Conservation (phyloP, 2,888 invertebrate genomes). For the Cryptocephalus moraei region DNA sequence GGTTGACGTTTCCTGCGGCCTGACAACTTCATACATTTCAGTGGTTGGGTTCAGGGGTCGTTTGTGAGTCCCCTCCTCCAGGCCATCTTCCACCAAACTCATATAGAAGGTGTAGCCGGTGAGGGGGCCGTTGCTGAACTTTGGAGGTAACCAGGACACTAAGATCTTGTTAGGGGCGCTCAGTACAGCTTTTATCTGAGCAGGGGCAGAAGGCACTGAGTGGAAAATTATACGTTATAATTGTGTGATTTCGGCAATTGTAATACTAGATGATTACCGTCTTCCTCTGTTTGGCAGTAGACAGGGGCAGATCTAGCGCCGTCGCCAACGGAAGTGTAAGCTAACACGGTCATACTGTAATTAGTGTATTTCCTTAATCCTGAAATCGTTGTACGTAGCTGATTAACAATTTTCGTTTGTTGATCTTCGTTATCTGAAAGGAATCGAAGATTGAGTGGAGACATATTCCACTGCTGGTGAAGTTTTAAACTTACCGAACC, state of each 20-base stretch:
- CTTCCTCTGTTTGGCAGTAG: slow-evolving; percentile 82
- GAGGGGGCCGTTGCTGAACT: slow-evolving; percentile 72
- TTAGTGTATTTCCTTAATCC: slow-evolving; percentile 79
- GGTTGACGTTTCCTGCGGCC: slow-evolving; percentile 61
- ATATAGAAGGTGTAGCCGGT: slow-evolving; percentile 77
- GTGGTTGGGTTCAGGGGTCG: slow-evolving; percentile 59
- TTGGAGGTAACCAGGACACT: slow-evolving; percentile 83
- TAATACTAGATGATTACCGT: slow-evolving; percentile 47
- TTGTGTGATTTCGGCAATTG: neutral
- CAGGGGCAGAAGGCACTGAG: slow-evolving; percentile 79
- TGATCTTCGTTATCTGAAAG: slow-evolving; percentile 60
- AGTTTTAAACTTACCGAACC: slow-evolving; percentile 53
- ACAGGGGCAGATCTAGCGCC: slow-evolving; percentile 76
- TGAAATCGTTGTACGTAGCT: slow-evolving; percentile 59
- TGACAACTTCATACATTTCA: slow-evolving; percentile 59
- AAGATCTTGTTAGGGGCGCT: slow-evolving; percentile 77
- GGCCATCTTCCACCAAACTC: slow-evolving; percentile 67
- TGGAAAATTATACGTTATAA: neutral
- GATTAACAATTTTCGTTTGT: slow-evolving; percentile 65
- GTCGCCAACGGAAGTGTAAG: slow-evolving; percentile 82
- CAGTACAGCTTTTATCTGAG: slow-evolving; percentile 82
- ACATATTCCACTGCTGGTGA: neutral
- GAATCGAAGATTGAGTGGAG: neutral
- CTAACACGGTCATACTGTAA: slow-evolving; percentile 83
- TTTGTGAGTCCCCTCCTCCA: slow-evolving; percentile 70